Evolutionary conservation across 2,797 vertebrate genomes (phyloP), one percentile per base, ranked within the genome.

Genomic region (Dendrocincla fuliginosa): DNA sequence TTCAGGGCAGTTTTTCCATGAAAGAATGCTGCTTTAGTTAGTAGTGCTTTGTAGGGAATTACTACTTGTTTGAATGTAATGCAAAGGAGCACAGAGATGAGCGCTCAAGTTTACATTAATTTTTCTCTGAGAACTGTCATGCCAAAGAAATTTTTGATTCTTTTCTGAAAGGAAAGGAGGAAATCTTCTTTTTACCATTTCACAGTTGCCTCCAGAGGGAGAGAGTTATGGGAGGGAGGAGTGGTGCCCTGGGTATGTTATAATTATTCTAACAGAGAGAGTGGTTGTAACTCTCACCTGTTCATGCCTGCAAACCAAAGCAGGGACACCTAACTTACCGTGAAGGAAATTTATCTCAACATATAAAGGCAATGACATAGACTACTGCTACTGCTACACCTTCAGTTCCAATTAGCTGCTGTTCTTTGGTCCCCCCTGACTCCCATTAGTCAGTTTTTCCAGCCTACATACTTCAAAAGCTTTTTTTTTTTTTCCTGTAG

Each of bases 81-180:
- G 39, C n/a, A 42, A 5, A 73, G 44, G 12, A 53, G 27, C n/a
- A 25, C 7, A 17, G 18, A 37, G n/a, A 17, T 9, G 49, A 22
- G 13, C 2, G 0, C 39, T 78, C 11, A n/a, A 24, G n/a, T 5
- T 60, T 24, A 18, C 4, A 0, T 27, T 64, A 35, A 19, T 37
- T 65, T 87, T 90, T 52, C 39, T 37, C 41, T 23, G 50, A 53
- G 16, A 18, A 60, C 25, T 68, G 8, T 46, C 30, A 19, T 23
- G 47, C 23, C 33, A 41, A 69, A 81, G 42, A 73, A 49, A 57
- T 25, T 35, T 53, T 39, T 17, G 19, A 56, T 81, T 77, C 33
- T 32, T 39, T 68, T 47, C 63, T 35, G 33, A 60, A 27, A 71
- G 5, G 32, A 67, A 59, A 35, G 37, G 20, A 53, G 39, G 4